phyloP scores from a whole-genome alignment of 2,888 invertebrate genomes.

The Steinernema hermaphroditum region DNA sequence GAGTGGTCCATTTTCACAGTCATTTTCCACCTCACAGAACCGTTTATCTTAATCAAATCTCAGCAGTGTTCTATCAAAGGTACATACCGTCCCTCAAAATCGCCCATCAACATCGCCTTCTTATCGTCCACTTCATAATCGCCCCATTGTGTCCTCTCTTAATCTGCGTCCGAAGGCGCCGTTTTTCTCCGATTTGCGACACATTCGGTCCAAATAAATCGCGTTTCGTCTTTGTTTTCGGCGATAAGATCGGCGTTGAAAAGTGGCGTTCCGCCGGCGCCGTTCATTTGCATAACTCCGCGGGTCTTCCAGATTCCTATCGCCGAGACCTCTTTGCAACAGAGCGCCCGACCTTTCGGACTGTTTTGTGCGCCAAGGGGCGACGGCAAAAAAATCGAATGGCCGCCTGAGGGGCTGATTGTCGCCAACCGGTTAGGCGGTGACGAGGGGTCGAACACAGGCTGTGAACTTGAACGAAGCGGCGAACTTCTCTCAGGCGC shows the following conservation, averaged over 20 bases:
- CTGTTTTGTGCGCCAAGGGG: conserved; percentile 1
- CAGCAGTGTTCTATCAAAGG: too few relatives aligned
- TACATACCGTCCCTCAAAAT: too few relatives aligned
- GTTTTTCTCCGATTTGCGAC: conserved; percentile 18
- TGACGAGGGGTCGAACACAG: neutral
- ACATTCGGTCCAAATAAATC: conserved; percentile 25
- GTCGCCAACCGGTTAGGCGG: conserved; percentile 3
- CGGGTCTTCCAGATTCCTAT: conserved; percentile 16
- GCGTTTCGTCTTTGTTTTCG: conserved; percentile 5
- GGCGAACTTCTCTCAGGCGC: conserved; percentile 9
- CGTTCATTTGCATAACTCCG: neutral
- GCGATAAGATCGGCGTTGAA: conserved; percentile 24
- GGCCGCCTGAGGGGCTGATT: conserved; percentile 1
- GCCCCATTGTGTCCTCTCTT: neutral
- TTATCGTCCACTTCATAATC: neutral
- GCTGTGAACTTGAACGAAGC: conserved; percentile 30
- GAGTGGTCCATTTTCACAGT: too few relatives aligned
- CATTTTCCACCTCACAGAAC: too few relatives aligned
- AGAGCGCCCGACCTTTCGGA: neutral
- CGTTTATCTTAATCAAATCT: too few relatives aligned
- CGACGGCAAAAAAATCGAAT: neutral
- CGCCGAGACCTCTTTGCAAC: conserved; percentile 9
- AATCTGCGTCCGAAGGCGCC: neutral
- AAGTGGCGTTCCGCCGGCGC: conserved; percentile 20
- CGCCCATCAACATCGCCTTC: too few relatives aligned